Conservation (phyloP, 1,140 invertebrate genomes). For the Magallana ariakensis region DNA sequence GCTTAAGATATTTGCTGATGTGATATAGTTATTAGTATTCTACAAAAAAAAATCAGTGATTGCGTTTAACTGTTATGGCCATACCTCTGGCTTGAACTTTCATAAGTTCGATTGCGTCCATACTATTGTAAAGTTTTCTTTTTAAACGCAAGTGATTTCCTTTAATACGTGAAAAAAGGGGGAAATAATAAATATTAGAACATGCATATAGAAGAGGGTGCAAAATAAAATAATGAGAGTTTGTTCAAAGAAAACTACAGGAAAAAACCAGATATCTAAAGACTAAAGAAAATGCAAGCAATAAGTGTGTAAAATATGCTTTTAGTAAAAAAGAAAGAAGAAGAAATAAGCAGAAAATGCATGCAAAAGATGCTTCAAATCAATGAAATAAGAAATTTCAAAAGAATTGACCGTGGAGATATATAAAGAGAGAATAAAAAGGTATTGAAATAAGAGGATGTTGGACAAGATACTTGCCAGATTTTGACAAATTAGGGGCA, state of each 20-base stretch:
- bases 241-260: too few species aligned
- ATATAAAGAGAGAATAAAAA: neutral
- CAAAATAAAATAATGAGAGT: neutral
- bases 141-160: slow-evolving; percentile 39
- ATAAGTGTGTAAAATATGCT: too few species aligned
- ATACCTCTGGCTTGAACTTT: slow-evolving; percentile 51
- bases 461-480: slow-evolving; percentile 42
- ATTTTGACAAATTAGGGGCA: slow-evolving; percentile 55
- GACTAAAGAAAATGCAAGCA: too few species aligned
- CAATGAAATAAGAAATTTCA: too few species aligned
- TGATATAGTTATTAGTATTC: too few species aligned
- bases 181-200: slow-evolving; percentile 17
- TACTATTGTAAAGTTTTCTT: slow-evolving; percentile 36
- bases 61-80: neutral
- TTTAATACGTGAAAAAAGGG: slow-evolving; percentile 16
- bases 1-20: too few species aligned
- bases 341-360: too few species aligned
- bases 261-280: too few species aligned
- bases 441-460: too few species aligned
- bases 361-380: too few species aligned
- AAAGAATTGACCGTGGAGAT: neutral
- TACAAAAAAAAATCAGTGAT: too few species aligned
- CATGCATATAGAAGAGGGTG: slow-evolving; percentile 27
- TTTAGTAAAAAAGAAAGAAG: too few species aligned
- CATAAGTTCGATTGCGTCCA: slow-evolving; percentile 20